phyloP scores from a whole-genome alignment of 2,113 vertebrate species.

The Onychostruthus taczanowskii region DNA sequence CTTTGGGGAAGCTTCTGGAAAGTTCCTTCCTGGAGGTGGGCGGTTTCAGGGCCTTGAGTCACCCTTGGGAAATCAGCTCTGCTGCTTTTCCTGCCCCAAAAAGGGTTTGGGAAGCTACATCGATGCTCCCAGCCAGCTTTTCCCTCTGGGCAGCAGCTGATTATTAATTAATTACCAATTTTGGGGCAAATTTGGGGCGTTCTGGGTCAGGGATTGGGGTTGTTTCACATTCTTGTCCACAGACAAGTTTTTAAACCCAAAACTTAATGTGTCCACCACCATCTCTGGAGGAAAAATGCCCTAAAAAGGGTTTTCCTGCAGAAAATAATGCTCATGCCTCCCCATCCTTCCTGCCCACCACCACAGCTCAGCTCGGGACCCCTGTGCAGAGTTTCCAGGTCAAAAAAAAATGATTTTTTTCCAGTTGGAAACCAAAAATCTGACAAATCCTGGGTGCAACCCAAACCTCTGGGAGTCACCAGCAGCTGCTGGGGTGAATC shows the following conservation, averaged over 20 bases:
- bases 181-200: rapidly evolving
- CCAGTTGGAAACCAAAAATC: background rate
- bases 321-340: rapidly evolving
- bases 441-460: rapidly evolving
- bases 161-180: background rate
- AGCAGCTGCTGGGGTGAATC: background rate
- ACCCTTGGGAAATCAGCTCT: constrained; percentile 13
- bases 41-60: background rate
- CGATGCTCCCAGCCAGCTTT: rapidly evolving
- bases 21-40: background rate
- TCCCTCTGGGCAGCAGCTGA: background rate
- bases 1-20: background rate
- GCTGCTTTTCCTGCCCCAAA: background rate
- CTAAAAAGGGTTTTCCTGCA: background rate
- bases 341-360: background rate
- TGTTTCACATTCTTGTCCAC: rapidly evolving
- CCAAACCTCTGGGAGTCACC: background rate
- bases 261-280: rapidly evolving
- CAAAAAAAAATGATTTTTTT: rapidly evolving
- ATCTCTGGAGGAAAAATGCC: background rate
- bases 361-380: too few relatives aligned
- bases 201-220: background rate
- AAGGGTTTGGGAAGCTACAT: rapidly evolving
- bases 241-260: background rate
- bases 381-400: rapidly evolving